Base-by-base conservation (phyloP, 2,888 invertebrate genomes). In the Diabrotica balteata region DNA sequence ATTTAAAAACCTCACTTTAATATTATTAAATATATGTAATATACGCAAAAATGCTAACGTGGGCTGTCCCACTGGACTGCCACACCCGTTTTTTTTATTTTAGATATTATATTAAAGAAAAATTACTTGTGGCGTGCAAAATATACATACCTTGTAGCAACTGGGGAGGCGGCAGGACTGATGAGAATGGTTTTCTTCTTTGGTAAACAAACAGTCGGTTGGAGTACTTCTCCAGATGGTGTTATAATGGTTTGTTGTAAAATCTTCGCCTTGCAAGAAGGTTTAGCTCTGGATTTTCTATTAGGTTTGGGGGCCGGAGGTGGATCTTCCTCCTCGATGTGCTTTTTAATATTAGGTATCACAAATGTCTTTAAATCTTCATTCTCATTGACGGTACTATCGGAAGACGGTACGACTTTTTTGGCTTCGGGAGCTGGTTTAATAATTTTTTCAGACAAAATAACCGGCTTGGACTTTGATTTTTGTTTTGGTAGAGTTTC, bases 171-270 rank as follows among this genome's bases (percentile, higher is more conserved):
- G 9, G 42, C 6, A 2, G 59, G 50, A 43, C 50, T 59, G 7
- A 49, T 50, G 43, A 59, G 32, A 32, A 47, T 32, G n/a, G 42
- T 44, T 46, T 66, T 84, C 77, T 72, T 87, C 86, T 54, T 76
- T 63, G 9, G 64, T 8, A 17, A 8, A 11, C 43, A 11, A 10
- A 17, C 61, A 45, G 57, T 67, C 6, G 80, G 77, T 70, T 82
- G 81, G 22, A 83, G 75, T 17, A 82, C 78, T 68, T 83, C 81
- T 10, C 83, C 83, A 4, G 80, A 78, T 5, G 85, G 81, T 46
- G 83, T 83, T 44, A 85, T 84, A 43, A 85, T 85, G 0, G 85
- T 83, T 70, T 84, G 84, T 66, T 84, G 83, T 10, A 84, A 70
- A 64, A 84, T 84, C 66, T 82, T 83, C 6, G 83, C 82, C 69